phyloP scores from a whole-genome alignment of 2,797 vertebrate species.

The Argentina silus region DNA sequence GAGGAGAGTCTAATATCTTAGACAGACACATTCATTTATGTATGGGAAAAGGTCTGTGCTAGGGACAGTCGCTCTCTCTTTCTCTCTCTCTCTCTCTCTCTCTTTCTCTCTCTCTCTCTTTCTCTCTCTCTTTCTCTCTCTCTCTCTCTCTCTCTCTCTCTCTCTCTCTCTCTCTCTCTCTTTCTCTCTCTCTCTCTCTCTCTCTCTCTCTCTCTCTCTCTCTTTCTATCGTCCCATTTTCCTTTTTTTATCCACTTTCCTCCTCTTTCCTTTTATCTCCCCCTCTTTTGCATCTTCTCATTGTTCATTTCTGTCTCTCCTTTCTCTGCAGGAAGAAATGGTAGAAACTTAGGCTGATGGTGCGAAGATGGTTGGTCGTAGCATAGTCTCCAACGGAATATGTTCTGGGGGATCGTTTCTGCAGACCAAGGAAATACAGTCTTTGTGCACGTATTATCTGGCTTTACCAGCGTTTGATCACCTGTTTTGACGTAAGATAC shows the following conservation, averaged over 20 bases:
- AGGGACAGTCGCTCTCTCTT: constrained; percentile 10
- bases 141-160: neutral
- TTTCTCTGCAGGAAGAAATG: constrained; percentile 9
- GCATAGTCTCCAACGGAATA: too few relatives aligned
- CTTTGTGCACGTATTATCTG: too few relatives aligned
- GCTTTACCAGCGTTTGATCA: too few relatives aligned
- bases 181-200: constrained; percentile 14
- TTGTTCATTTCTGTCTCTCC: constrained; percentile 9
- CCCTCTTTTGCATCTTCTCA: neutral
- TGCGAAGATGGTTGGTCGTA: too few relatives aligned
- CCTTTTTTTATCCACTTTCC: constrained; percentile 1
- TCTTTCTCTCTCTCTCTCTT: neutral
- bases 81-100: constrained; percentile 35
- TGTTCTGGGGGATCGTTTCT: too few relatives aligned
- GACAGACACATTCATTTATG: constrained; percentile 54
- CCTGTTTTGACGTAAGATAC: too few relatives aligned
- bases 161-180: constrained; percentile 19
- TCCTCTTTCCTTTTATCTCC: constrained; percentile 2
- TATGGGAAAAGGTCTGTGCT: neutral
- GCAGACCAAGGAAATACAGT: too few relatives aligned
- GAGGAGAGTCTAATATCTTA: constrained; percentile 50
- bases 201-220: constrained; percentile 19
- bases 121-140: neutral
- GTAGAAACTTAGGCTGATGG: too few relatives aligned
- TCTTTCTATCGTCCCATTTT: neutral